Percentiles rank a stretch among this genome's conserved stretches.
Conservation (phyloP, 1,140 invertebrate genomes). For the Cotesia glomerata region DNA sequence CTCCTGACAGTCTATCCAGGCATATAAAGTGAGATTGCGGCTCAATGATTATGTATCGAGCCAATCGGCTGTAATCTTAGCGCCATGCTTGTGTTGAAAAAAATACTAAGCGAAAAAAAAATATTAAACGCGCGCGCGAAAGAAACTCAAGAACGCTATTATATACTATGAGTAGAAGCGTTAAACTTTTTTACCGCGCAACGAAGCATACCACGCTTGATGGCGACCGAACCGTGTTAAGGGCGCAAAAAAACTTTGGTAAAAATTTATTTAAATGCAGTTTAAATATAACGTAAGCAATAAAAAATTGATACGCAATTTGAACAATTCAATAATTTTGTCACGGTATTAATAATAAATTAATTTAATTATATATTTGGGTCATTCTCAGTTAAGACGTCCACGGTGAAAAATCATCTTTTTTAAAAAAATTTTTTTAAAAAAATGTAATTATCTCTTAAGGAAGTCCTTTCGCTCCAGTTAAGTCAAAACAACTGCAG, state of each 20-base stretch:
- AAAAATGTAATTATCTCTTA: no score
- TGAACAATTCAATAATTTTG: no score
- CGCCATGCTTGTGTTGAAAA: background rate
- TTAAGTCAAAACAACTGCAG: no score
- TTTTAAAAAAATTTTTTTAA: no score
- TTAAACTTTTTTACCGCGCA: slow-evolving; percentile 8
- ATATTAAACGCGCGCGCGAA: background rate
- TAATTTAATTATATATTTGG: no score
- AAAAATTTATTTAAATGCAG: background rate
- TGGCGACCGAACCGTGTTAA: background rate
- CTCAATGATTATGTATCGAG: slow-evolving; percentile 15
- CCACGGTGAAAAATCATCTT: no score
- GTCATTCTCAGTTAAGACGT: no score
- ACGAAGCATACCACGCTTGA: background rate
- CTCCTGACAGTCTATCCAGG: slow-evolving; percentile 14
- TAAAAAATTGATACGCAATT: no score
- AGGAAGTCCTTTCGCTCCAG: no score
- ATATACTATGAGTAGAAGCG: background rate
- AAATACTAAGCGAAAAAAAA: background rate
- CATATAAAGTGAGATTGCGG: slow-evolving; percentile 15
- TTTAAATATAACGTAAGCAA: no score
- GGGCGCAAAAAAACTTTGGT: background rate
- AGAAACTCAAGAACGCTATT: background rate
- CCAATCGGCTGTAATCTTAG: slow-evolving; percentile 21
- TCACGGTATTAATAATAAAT: no score